Base-by-base conservation (phyloP, 1,140 invertebrate genomes). In the Aphelenchoides besseyi region DNA sequence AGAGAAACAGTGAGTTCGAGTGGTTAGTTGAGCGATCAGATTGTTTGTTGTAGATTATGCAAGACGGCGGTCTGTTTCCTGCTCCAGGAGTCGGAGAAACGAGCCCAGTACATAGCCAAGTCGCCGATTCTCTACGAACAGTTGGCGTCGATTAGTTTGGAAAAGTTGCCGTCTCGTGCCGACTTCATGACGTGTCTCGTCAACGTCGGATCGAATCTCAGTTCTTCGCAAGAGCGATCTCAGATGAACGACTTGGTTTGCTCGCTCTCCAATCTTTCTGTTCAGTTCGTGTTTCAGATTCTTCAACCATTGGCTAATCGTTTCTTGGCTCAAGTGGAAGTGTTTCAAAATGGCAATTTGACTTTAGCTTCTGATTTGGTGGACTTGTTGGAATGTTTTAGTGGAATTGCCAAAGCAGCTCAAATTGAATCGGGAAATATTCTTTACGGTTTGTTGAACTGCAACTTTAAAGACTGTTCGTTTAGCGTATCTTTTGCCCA, bases 131-230 rank as follows among this genome's bases (percentile, higher is more conserved):
- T 66, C 12, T 66, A 66, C 30, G 63, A 66, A 66, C 12, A 36
- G 63, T n/a, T 66, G 36, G 30, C 63, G 0, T 18, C 63, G 12
- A 66, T 66, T 33, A 66, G 28, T 16, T 53, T 66, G 36, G 63
- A 66, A 30, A 12, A 29, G n/a, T 32, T 66, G 30, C 63, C 63
- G 12, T 12, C 26, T 23, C 30, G 63, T 26, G 30, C 16, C 9
- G 36, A 66, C 30, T 66, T 66, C 3, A 66, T 66, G 63, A 66
- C 63, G 1, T 66, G 63, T 53, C 32, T 66, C 28, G 63, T 66
- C 12, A 66, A 12, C 63, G 36, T 66, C 2, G 63, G 63, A n/a
- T 37, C 63, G 12, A 66, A 66, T 53, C 16, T 66, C 1, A 36
- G 18, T 26, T n/a, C 63, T 18, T 18, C 26, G 12, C 63, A 37